Evolutionary conservation across 2,797 vertebrate genomes (phyloP).

Genomic region (Tiaroga cobitis): DNA sequence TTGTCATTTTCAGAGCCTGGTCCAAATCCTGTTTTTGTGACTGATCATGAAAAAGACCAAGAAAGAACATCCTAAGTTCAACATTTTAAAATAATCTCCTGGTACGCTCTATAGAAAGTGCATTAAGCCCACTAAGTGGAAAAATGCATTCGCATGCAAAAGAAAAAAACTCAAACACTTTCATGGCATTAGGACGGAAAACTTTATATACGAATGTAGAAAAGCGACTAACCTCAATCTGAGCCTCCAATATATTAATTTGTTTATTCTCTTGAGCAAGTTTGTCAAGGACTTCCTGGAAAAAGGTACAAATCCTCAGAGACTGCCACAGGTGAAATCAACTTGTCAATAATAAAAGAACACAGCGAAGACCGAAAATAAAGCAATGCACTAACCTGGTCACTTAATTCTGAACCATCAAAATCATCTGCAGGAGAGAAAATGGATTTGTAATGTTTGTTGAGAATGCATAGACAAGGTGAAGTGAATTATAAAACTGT

Average conservation of each 20-base stretch:
- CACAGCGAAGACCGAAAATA: not conserved
- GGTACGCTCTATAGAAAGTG: not conserved
- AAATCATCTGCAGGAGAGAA: constrained; percentile 72
- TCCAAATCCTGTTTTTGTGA: constrained; percentile 85
- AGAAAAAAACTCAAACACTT: not conserved
- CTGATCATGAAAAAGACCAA: constrained; percentile 66
- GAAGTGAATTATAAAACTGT: not conserved
- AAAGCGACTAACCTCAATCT: constrained; percentile 82
- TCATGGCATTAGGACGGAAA: not conserved
- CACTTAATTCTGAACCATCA: constrained; percentile 69
- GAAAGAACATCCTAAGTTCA: not conserved
- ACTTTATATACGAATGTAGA: not conserved
- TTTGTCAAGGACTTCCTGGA: constrained; percentile 83
- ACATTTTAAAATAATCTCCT: not conserved
- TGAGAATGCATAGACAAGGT: not conserved
- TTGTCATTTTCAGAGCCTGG: constrained; percentile 67
- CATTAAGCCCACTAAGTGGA: not conserved
- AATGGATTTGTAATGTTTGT: not conserved
- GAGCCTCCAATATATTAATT: constrained; percentile 85
- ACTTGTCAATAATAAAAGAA: constrained; percentile 57
- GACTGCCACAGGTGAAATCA: not conserved
- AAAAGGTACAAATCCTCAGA: constrained; percentile 43
- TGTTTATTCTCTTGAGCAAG: constrained; percentile 92
- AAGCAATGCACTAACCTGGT: constrained; percentile 72
- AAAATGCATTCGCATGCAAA: not conserved